Percentiles rank a stretch among this genome's conserved stretches.
Evolutionary conservation across 2,113 vertebrate genomes (phyloP).

Genomic region (Butastur rufipennis): DNA sequence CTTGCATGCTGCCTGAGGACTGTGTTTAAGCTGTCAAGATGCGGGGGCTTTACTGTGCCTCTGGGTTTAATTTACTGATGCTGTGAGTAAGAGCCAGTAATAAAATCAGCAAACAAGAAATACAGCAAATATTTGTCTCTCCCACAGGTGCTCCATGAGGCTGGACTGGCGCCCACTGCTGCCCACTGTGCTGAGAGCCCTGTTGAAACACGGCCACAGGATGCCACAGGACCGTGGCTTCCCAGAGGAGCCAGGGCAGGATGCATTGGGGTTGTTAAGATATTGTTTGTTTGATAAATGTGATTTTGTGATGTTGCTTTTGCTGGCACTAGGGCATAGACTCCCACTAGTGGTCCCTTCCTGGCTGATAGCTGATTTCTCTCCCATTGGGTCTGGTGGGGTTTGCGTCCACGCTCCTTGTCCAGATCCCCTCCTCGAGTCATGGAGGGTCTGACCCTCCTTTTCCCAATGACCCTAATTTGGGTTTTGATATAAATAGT

Average conservation of each 20-base stretch:
- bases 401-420: rapidly evolving
- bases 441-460: background rate
- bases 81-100: background rate
- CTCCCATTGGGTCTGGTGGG: background rate
- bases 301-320: background rate
- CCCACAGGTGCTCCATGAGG: background rate
- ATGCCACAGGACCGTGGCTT: rapidly evolving
- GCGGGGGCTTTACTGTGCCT: background rate
- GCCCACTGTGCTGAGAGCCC: rapidly evolving
- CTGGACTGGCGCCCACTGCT: background rate
- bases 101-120: background rate
- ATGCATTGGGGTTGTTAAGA: background rate
- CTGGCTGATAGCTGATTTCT: background rate
- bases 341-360: no score
- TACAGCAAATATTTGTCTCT: background rate
- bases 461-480: background rate
- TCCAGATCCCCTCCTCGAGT: background rate
- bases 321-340: background rate
- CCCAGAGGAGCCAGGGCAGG: background rate
- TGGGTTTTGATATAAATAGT: background rate
- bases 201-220: rapidly evolving
- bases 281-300: background rate
- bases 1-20: background rate
- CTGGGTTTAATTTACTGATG: background rate
- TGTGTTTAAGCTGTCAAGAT: background rate